These are phyloP conservation scores for Ahaetulla prasina DNA, from an alignment of 2,113 vertebrate species.

Conservation along the genomic window DNA sequence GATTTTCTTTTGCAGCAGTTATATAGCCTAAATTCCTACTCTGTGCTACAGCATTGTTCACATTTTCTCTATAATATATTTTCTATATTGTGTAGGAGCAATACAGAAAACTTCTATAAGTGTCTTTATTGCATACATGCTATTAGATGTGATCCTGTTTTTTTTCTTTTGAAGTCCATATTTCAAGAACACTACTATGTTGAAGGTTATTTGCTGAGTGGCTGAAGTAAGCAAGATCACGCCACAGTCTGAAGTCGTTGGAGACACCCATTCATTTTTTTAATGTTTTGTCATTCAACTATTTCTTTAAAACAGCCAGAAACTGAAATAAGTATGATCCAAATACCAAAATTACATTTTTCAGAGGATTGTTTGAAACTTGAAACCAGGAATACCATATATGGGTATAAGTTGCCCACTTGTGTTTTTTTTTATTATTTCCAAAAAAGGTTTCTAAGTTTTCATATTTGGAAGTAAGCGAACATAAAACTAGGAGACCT, in stretches of 20 bases:
- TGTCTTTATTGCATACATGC: neutral
- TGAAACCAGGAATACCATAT: neutral
- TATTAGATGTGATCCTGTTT: neutral
- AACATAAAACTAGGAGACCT: neutral
- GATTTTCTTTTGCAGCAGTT: neutral
- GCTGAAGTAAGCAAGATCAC: neutral
- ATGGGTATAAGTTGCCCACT: too few relatives aligned
- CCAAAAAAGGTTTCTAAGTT: neutral
- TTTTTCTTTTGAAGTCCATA: neutral
- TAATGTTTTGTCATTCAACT: neutral
- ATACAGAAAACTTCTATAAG: neutral
- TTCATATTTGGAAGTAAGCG: neutral
- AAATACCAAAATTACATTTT: neutral
- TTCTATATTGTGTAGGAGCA: neutral
- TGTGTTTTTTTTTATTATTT: neutral
- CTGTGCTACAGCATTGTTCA: neutral
- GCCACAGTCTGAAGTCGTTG: neutral
- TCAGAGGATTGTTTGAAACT: neutral
- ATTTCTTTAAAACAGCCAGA: neutral
- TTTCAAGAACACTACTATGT: neutral
- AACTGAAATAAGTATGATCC: neutral
- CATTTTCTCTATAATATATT: neutral
- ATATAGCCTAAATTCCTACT: neutral
- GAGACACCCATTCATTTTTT: neutral
- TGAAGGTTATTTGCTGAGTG: neutral